Conservation (phyloP, 2,888 invertebrate genomes). For the Drosophila mercatorum region DNA sequence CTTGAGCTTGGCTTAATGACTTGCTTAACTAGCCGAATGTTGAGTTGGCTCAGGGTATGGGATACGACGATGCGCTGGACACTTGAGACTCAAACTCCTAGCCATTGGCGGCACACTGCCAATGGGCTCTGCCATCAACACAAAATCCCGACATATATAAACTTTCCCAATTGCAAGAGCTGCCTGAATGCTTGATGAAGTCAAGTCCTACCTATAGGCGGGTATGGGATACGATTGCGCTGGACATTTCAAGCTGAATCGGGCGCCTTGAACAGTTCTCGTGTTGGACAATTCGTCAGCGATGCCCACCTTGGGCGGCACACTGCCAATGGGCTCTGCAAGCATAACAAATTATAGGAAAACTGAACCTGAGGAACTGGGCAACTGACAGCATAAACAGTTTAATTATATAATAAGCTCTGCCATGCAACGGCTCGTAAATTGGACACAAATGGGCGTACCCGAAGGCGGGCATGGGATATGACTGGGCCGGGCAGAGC, state of each 20-base stretch:
- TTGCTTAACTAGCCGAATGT: constrained; percentile 67
- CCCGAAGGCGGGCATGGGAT: constrained; percentile 90
- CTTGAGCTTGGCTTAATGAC: neutral
- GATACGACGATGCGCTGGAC: constrained; percentile 72
- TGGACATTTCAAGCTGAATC: constrained; percentile 89
- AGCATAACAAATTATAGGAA: constrained; percentile 37
- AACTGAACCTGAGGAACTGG: constrained; percentile 43
- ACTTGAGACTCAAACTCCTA: constrained; percentile 87
- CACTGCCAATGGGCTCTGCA: constrained; percentile 86
- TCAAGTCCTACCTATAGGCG: constrained; percentile 87
- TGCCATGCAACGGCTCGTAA: constrained; percentile 27
- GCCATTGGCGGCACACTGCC: constrained; percentile 86
- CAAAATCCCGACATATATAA: neutral
- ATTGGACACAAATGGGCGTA: constrained; percentile 75
- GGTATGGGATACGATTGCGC: constrained; percentile 91
- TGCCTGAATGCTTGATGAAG: constrained; percentile 38
- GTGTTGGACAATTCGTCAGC: constrained; percentile 83
- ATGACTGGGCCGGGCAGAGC: constrained; percentile 91
- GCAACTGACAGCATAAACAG: constrained; percentile 50
- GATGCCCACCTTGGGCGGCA: constrained; percentile 88
- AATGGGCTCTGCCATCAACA: constrained; percentile 84
- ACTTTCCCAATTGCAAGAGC: constrained; percentile 2
- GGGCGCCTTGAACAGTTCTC: constrained; percentile 74
- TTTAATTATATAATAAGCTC: constrained; percentile 40
- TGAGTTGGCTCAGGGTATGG: constrained; percentile 5